Evolutionary conservation across 2,113 vertebrate genomes (phyloP), one percentile per base, ranked within the genome.

Genomic region (Erpornis zantholeuca): DNA sequence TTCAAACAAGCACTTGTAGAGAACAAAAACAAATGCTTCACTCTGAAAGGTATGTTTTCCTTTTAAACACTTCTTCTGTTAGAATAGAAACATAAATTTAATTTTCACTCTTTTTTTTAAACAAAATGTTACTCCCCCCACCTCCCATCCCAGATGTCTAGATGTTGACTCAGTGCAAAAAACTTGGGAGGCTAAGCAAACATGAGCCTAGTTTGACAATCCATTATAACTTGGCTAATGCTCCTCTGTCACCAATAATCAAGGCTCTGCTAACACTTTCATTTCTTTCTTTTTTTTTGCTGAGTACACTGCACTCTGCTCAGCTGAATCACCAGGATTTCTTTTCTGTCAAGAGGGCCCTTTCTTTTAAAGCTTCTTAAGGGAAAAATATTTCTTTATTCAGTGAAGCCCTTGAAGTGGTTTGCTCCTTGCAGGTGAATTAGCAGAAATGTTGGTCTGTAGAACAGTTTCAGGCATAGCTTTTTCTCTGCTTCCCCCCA

Each of bases 121-220:
- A 86, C n/a, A 42, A 87, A 96, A 97, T 40, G 11, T 38, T 95
- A 59, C 63, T 76, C 82, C 75, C 59, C 27, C 18, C 73, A 36
- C 42, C 57, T 38, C 61, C 79, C 22, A 50, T 80, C 85, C 50
- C 94, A 94, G 76, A 96, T 90, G 88, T 68, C 82, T 84, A 64
- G 44, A 96, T 81, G 60, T 71, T 93, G 69, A 94, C 49, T 82
- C 82, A 95, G 80, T 65, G 84, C 78, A 80, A 95, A 94, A 78
- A 94, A 86, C 33, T 50, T 94, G 82, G 78, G 94, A 95, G 94
- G 94, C 91, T 97, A 96, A 73, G 82, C 82, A 97, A 96, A 96
- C 94, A 96, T 0, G 9, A 88, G 90, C 63, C 66, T 90, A 52
- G 85, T 77, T 53, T 95, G 94, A 97, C 91, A 96, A 97, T 86